Base-by-base conservation (phyloP, 1,140 invertebrate genomes). In the Zaprionus ornatus region DNA sequence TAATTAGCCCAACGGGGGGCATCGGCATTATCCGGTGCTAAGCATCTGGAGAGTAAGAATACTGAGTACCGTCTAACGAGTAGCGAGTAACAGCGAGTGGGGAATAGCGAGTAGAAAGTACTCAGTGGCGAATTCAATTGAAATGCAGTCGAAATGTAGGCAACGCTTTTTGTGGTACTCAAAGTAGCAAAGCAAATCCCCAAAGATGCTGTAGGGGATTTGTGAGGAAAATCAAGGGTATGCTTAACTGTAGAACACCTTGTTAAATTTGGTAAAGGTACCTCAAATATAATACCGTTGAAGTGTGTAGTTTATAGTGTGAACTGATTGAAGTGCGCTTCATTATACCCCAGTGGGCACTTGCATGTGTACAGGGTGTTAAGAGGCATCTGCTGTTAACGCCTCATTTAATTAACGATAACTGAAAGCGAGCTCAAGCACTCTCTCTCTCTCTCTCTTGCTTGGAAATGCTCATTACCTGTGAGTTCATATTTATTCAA, bases 351-450 rank as follows among this genome's bases (percentile, higher is more conserved):
- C 19, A 9, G n/a, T 17, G n/a, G 21, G 4, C 17, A 32, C 54
- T 37, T 50, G 12, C 5, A 40, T 60, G 21, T 56, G 37, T 42
- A 13, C 27, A 60, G 55, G 69, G 35, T 61, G 54, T 60, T 23
- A 40, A 37, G 27, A 59, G 25, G 48, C 72, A 65, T 68, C 62
- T 60, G 65, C 52, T 59, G 80, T 79, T 73, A 74, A 90, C 62
- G 85, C 80, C 74, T 80, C 85, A 90, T 88, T 88, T 90, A 90
- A 88, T 90, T 84, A 88, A 88, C 78, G 68, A 79, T 85, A 72
- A 64, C 73, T 63, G n/a, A n/a, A 35, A 45, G 60, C 52, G 7
- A 27, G 48, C 40, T 62, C 23, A 57, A 50, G 32, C 32, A 7
- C 15, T 19, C 12, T n/a, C 17, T 7, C 4, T 3, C 37, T 1